phyloP scores from a whole-genome alignment of 2,797 vertebrate species.

The Anguilla anguilla region DNA sequence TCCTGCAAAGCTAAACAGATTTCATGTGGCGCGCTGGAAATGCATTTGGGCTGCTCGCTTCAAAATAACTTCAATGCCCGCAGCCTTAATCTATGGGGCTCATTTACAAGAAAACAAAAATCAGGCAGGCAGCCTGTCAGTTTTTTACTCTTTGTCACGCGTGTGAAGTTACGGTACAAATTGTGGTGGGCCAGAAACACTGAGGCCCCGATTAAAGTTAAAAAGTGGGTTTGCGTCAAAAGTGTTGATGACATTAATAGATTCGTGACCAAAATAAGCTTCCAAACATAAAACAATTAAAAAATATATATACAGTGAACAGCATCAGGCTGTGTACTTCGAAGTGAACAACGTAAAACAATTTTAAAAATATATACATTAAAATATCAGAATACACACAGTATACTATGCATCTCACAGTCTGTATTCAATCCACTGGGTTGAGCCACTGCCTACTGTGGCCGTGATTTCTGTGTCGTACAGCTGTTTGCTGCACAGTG shows the following conservation, averaged over 20 bases:
- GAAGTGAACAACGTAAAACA: too few species aligned
- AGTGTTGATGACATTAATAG: background rate
- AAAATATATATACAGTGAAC: background rate
- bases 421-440: background rate
- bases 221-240: background rate
- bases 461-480: background rate
- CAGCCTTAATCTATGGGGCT: constrained; percentile 52
- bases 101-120: constrained; percentile 38
- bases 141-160: constrained; percentile 7
- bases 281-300: background rate
- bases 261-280: background rate
- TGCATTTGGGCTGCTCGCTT: constrained; percentile 51
- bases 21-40: constrained; percentile 70
- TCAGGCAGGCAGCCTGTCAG: constrained; percentile 12
- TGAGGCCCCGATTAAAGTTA: background rate
- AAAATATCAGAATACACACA: background rate
- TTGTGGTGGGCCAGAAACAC: background rate
- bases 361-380: background rate
- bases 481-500: background rate
- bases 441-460: background rate
- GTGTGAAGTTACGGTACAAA: constrained; percentile 11
- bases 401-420: background rate
- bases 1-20: constrained; percentile 51
- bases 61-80: constrained; percentile 55
- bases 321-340: too few species aligned